Evolutionary conservation across 2,113 vertebrate genomes (phyloP), one percentile per base, ranked within the genome.

Genomic region (Rousettus leschenaultii): DNA sequence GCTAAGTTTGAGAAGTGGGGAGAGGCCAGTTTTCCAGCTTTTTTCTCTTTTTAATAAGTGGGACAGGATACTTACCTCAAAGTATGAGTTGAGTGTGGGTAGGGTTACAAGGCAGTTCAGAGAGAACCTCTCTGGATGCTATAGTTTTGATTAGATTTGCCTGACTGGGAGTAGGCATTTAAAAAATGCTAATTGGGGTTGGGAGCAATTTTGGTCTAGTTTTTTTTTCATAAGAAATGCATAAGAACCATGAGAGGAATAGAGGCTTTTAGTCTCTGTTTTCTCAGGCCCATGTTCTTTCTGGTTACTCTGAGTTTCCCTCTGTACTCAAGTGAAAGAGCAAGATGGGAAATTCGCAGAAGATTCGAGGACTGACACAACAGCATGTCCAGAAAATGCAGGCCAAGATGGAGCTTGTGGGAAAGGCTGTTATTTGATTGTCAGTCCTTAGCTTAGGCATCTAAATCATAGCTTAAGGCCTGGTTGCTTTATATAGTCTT

Each of bases 11-110:
- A 96, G 89, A 86, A 94, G 84, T 91, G 35, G 71, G 74, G 82
- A 97, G 71, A 97, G 89, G 90, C 74, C 94, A 97, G 65, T 95
- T 95, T 90, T 88, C 78, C 90, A 83, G 78, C 75, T 92, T 94
- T 89, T 90, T 79, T 51, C 51, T 51, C 51, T 51, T 51, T 35
- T 97, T 80, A 18, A 55, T 86, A 94, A 90, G 19, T 85, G 77
- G 75, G 35, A 82, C 89, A 65, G 92, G 86, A 70, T 38, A 61
- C 35, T 91, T 89, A 84, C 3, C 12, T 48, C 92, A 91, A 95
- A 12, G 11, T 90, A 22, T 71, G 53, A 92, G 26, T 91, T 84
- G 65, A 94, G 40, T 59, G 7, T 89, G 22, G 35, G 24, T 75
- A 10, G 19, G 28, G 26, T 79, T 79, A 38, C 78, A 85, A 70